Conservation (phyloP, 2,113 vertebrate species). For the Catharus minimus region DNA sequence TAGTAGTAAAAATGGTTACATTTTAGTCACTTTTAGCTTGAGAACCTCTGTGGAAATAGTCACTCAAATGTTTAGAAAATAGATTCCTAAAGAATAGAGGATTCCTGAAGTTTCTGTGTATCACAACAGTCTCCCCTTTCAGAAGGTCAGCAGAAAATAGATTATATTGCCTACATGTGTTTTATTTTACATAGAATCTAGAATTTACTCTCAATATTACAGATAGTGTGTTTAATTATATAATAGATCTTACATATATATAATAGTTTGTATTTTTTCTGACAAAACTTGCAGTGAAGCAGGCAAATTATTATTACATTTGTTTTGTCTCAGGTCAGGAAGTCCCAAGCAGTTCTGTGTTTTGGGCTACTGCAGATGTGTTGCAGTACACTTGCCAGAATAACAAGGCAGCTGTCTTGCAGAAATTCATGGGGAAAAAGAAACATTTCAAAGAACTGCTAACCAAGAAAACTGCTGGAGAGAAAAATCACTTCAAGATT, state of each 20-base stretch:
- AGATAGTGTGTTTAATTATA: background rate
- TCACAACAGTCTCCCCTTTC: background rate
- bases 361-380: background rate
- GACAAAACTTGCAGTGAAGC: background rate
- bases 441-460: background rate
- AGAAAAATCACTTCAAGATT: background rate
- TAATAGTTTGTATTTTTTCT: background rate
- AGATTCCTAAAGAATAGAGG: background rate
- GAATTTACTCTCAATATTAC: background rate
- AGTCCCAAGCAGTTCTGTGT: background rate
- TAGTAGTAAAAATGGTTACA: constrained; percentile 10
- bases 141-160: background rate
- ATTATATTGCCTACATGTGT: background rate
- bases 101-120: background rate
- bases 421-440: background rate
- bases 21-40: constrained; percentile 17
- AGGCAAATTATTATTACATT: background rate
- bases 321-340: background rate
- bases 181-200: background rate
- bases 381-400: background rate
- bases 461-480: background rate
- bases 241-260: background rate
- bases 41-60: constrained; percentile 2
- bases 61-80: background rate
- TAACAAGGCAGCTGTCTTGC: background rate